These are phyloP conservation scores for Anhinga rufa DNA, from an alignment of 2,113 vertebrate genomes.

Conservation along the genomic window DNA sequence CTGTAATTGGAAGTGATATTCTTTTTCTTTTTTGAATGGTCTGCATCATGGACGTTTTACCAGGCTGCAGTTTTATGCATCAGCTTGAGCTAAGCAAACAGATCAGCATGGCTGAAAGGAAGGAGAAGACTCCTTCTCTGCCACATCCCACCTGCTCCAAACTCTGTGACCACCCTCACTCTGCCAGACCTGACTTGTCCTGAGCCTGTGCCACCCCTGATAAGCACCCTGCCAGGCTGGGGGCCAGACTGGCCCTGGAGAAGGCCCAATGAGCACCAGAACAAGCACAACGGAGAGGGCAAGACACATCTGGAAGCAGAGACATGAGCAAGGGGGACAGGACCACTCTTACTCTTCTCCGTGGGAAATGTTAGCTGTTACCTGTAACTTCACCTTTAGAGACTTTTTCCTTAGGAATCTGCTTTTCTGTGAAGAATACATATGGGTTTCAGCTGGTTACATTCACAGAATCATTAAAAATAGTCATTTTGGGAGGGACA, in stretches of 20 bases:
- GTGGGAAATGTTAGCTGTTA: neutral
- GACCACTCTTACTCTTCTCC: neutral
- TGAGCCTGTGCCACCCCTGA: neutral
- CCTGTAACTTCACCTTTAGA: neutral
- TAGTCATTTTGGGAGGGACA: neutral
- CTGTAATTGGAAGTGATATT: neutral
- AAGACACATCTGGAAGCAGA: neutral
- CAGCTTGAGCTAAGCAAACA: accelerated
- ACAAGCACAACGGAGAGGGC: accelerated
- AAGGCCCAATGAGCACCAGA: neutral
- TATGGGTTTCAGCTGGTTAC: neutral
- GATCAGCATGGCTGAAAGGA: neutral
- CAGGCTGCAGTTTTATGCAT: accelerated
- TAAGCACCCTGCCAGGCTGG: neutral
- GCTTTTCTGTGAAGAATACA: neutral
- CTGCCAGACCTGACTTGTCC: neutral
- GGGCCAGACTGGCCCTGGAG: accelerated
- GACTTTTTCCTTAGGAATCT: neutral
- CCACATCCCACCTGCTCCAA: neutral
- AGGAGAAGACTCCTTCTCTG: neutral
- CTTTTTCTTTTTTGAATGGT: neutral
- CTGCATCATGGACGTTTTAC: accelerated
- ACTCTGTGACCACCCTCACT: accelerated
- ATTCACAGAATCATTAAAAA: neutral
- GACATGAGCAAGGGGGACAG: accelerated